These are phyloP conservation scores for Pachliopta kotzebuea DNA, from an alignment of 2,888 invertebrate genomes.

Conservation along the genomic window DNA sequence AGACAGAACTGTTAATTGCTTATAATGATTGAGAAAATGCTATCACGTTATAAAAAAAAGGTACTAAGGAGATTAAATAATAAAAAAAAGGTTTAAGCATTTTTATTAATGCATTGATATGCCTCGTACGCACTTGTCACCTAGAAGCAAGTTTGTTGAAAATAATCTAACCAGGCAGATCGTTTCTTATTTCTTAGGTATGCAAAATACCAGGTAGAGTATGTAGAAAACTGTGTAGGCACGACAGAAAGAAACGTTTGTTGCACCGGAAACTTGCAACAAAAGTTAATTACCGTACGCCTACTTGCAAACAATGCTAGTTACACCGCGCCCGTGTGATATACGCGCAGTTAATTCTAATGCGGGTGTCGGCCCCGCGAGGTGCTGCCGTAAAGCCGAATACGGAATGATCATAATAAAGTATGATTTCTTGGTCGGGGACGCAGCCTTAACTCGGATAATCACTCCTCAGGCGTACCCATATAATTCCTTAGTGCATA, in stretches of 20 bases:
- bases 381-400: slow-evolving; percentile 62
- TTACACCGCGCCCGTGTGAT: slow-evolving; percentile 54
- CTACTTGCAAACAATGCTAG: slow-evolving; percentile 61
- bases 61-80: too few species aligned
- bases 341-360: slow-evolving; percentile 74
- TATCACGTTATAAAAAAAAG: too few species aligned
- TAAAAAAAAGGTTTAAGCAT: too few species aligned
- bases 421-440: slow-evolving; percentile 79
- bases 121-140: too few species aligned
- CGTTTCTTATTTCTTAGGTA: too few species aligned
- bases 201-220: too few species aligned
- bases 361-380: slow-evolving; percentile 63
- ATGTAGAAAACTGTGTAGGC: background rate
- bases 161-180: too few species aligned
- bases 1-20: too few species aligned
- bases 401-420: slow-evolving; percentile 74
- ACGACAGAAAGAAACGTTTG: background rate
- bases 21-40: too few species aligned
- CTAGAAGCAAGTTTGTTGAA: background rate
- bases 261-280: slow-evolving; percentile 40
- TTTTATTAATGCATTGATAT: too few species aligned
- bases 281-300: slow-evolving; percentile 60
- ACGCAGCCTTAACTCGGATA: slow-evolving; percentile 72
- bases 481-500: slow-evolving; percentile 81
- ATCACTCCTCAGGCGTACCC: slow-evolving; percentile 80